Percentiles rank a stretch among this genome's conserved stretches.
These are phyloP conservation scores for Hippoglossus stenolepis DNA, from an alignment of 2,113 vertebrate genomes.

Conservation along the genomic window DNA sequence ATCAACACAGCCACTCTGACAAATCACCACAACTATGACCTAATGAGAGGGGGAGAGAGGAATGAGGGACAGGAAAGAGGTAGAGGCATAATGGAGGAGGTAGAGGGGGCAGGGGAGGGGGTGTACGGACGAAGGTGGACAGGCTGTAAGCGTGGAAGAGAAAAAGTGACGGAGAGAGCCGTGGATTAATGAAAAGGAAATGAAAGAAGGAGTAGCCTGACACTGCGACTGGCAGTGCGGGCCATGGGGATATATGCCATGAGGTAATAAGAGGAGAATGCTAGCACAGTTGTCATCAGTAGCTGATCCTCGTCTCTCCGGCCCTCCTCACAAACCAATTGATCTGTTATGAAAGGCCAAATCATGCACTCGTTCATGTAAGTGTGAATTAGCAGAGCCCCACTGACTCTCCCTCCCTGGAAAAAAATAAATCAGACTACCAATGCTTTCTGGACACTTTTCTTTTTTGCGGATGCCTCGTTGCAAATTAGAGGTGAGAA, in stretches of 20 bases:
- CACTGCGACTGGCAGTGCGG: conserved; percentile 61
- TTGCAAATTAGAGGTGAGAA: conserved; percentile 73
- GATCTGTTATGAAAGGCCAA: conserved; percentile 69
- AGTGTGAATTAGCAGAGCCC: conserved; percentile 45
- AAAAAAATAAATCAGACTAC: conserved; percentile 70
- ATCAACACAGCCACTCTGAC: conserved; percentile 91
- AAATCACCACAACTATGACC: conserved; percentile 85
- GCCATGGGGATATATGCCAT: conserved; percentile 54
- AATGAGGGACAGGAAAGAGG: conserved; percentile 62
- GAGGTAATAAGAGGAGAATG: conserved; percentile 72
- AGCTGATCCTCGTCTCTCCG: conserved; percentile 37
- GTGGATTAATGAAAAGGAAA: conserved; percentile 77
- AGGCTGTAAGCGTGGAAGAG: conserved; percentile 51
- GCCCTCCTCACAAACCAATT: conserved; percentile 47
- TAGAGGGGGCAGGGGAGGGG: conserved; percentile 39
- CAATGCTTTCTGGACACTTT: conserved; percentile 54
- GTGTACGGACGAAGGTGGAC: conserved; percentile 58
- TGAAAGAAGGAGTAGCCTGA: conserved; percentile 71
- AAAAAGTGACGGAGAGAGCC: conserved; percentile 66
- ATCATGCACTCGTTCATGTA: conserved; percentile 56
- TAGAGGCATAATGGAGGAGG: conserved; percentile 69
- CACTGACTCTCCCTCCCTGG: conserved; percentile 23
- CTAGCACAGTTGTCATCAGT: conserved; percentile 70
- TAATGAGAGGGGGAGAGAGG: conserved; percentile 77
- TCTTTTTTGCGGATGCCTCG: conserved; percentile 63